These are phyloP conservation scores for Dermochelys coriacea DNA, from an alignment of 2,797 vertebrate genomes.

Conservation along the genomic window DNA sequence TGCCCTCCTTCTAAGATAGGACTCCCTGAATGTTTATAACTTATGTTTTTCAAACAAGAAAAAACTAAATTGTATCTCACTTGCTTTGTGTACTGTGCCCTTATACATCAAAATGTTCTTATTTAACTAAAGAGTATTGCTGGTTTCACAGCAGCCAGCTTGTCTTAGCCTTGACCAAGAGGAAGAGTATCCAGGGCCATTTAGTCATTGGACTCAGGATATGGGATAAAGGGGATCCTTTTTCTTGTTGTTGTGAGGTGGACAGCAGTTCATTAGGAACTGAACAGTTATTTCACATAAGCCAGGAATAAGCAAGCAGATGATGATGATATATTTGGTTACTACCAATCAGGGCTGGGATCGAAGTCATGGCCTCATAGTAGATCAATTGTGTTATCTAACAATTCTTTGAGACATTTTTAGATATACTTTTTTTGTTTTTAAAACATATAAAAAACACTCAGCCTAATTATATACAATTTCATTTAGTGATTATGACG, in stretches of 20 bases:
- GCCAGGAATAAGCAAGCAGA: background rate
- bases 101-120: no score
- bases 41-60: background rate
- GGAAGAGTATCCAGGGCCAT: background rate
- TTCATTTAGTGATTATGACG: background rate
- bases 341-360: background rate
- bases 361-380: background rate
- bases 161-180: background rate
- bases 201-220: background rate
- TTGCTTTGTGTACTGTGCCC: background rate
- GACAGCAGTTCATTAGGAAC: background rate
- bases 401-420: background rate
- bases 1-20: background rate
- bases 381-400: background rate
- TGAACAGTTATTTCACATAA: background rate
- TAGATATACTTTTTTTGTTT: background rate
- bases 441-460: background rate
- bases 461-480: no score
- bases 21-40: no score
- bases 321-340: background rate
- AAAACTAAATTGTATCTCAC: background rate
- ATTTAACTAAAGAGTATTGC: background rate
- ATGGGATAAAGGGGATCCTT: background rate
- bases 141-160: no score
- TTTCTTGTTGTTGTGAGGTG: background rate